Evolutionary conservation across 2,888 invertebrate species (phyloP).

Genomic region (Cheilosia variabilis): DNA sequence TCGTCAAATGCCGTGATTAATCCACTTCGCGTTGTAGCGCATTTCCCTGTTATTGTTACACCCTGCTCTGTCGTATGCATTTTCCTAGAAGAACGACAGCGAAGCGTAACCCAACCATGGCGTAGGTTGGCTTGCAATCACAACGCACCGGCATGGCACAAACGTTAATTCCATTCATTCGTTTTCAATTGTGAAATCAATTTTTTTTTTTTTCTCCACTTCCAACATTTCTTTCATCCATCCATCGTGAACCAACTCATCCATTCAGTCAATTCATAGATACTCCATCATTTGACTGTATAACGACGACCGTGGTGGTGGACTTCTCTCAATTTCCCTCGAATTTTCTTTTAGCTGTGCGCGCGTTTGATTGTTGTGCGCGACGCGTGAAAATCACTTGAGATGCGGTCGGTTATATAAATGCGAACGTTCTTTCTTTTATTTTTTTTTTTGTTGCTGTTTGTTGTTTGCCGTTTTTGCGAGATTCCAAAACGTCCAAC

Average conservation of each 20-base stretch:
- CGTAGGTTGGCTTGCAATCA: constrained; percentile 15
- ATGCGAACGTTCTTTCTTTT: constrained; percentile 36
- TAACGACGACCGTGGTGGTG: not conserved
- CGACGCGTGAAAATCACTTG: constrained; percentile 71
- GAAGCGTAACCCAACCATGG: constrained; percentile 2
- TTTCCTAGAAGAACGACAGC: not conserved
- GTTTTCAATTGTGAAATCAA: constrained; percentile 52
- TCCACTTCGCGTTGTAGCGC: not conserved
- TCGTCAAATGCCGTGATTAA: too few species aligned
- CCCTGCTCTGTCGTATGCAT: not conserved
- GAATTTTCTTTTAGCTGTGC: constrained; percentile 35
- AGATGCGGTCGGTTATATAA: constrained; percentile 71
- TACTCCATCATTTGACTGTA: constrained; percentile 18
- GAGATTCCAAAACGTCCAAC: constrained; percentile 71
- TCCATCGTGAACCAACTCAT: constrained; percentile 16
- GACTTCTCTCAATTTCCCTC: constrained; percentile 44
- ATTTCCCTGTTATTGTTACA: not conserved
- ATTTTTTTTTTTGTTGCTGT: not conserved
- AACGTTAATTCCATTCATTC: constrained; percentile 60
- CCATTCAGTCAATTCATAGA: constrained; percentile 34
- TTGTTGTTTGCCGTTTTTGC: constrained; percentile 6
- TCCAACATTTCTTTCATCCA: constrained; percentile 15
- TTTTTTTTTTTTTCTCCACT: not conserved
- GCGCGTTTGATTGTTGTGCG: constrained; percentile 59
- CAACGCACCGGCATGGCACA: constrained; percentile 39